Base-by-base conservation (phyloP, 2,888 invertebrate genomes). In the Athetis lepigone region DNA sequence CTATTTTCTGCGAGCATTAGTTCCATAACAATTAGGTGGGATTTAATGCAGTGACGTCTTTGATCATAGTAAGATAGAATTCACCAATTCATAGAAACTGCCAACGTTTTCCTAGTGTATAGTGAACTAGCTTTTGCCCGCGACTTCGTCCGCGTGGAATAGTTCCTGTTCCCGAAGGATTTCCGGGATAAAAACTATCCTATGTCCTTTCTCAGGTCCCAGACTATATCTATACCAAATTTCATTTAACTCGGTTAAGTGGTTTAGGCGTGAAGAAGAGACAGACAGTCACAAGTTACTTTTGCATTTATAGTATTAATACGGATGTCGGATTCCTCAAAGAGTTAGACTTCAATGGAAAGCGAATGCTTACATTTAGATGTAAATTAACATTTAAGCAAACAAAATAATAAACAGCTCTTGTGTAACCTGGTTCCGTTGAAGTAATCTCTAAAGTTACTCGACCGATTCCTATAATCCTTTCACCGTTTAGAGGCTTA, bases 381-480 rank as follows among this genome's bases (percentile, higher is more conserved):
- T 16, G 21, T 19, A 54, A 49, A 27, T 54, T 9, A 37, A 25
- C 19, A 59, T 42, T 39, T 23, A 64, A 63, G 42, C 62, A 55
- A 57, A 56, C 37, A 57, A 42, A 64, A 42, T 50, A 64, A 43
- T 33, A 64, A 57, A 58, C 43, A 68, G 50, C 9, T 51, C 21
- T 63, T 59, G 29, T 72, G 62, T 67, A 55, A 67, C 54, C 61
- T 58, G 23, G 46, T 70, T 71, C 62, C 50, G 63, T 71, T 63
- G 42, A 51, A 46, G 51, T 62, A 79, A 73, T 76, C 72, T 62
- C 37, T 37, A 46, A 68, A 70, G 64, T 66, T 52, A 79, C 64
- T 76, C 61, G 49, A 70, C 73, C 80, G 65, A 57, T 72, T 57
- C 62, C 49, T 63, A 56, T 73, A 81, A 76, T 75, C 55, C 65